Evolutionary conservation across 2,113 vertebrate genomes (phyloP).

Genomic region (Phodopus roborovskii): DNA sequence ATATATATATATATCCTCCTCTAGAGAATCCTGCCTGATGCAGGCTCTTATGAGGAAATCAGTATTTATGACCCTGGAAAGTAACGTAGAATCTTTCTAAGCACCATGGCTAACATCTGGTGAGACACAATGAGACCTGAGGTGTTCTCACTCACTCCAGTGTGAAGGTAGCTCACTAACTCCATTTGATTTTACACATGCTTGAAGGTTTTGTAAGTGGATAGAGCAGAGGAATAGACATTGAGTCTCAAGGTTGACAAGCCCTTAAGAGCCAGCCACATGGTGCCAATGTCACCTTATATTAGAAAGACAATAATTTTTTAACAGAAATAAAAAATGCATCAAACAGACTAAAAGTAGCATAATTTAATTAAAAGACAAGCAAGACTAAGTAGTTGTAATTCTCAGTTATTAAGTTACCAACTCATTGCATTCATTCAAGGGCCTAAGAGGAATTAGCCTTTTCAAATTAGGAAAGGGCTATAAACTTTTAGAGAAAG

Average conservation of each 20-base stretch:
- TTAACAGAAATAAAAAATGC: conserved; percentile 1
- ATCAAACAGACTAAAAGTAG: conserved; percentile 25
- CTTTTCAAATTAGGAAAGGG: conserved; percentile 57
- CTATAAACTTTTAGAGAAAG: conserved; percentile 59
- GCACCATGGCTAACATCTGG: not conserved
- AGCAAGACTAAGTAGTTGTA: conserved; percentile 60
- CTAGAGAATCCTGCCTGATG: not conserved
- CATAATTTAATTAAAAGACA: conserved; percentile 50
- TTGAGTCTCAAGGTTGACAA: not conserved
- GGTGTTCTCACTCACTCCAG: not conserved
- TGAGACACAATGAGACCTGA: not conserved
- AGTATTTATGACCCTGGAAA: not conserved
- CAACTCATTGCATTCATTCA: conserved; percentile 51
- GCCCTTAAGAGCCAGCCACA: not conserved
- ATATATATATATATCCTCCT: not conserved
- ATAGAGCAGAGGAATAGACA: not conserved
- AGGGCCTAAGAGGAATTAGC: conserved; percentile 55
- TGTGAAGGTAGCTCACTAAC: not conserved
- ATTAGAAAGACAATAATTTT: conserved; percentile 16
- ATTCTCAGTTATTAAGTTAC: conserved; percentile 64
- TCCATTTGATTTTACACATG: not conserved
- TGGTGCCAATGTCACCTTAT: not conserved
- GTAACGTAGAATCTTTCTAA: not conserved
- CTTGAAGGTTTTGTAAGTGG: not conserved
- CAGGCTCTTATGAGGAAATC: not conserved